Conservation (phyloP, 2,113 vertebrate species). For the Cercocebus atys region DNA sequence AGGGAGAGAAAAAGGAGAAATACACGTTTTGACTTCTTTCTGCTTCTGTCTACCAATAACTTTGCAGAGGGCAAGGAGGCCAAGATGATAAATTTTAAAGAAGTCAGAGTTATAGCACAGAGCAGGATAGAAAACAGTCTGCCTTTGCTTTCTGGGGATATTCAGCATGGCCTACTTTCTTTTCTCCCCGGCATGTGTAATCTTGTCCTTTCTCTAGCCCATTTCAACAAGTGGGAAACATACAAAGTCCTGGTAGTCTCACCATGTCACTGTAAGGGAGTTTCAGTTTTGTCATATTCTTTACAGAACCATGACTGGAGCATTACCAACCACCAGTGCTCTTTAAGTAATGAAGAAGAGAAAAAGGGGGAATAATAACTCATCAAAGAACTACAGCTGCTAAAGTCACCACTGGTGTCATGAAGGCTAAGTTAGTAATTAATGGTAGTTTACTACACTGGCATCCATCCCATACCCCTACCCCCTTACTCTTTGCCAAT, state of each 20-base stretch:
- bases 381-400: not conserved
- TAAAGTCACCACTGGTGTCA: not conserved
- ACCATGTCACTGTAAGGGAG: not conserved
- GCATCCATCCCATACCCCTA: fast-evolving
- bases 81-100: not conserved
- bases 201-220: not conserved
- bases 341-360: not conserved
- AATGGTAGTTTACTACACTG: not conserved
- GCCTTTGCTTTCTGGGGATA: not conserved
- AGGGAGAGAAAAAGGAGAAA: not conserved
- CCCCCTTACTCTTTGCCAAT: not conserved
- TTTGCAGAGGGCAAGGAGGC: not conserved
- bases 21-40: not conserved
- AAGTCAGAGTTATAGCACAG: not conserved
- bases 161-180: not conserved
- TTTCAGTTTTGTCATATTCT: not conserved
- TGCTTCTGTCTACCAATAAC: too few species aligned
- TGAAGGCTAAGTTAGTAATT: not conserved
- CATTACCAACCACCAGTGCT: too few species aligned
- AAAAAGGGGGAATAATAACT: not conserved
- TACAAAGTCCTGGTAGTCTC: too few species aligned
- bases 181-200: not conserved
- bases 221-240: not conserved
- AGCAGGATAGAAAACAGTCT: not conserved
- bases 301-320: not conserved